Evolutionary conservation across 2,888 invertebrate genomes (phyloP), one percentile per base, ranked within the genome.

Genomic region (Ligdia adustata): DNA sequence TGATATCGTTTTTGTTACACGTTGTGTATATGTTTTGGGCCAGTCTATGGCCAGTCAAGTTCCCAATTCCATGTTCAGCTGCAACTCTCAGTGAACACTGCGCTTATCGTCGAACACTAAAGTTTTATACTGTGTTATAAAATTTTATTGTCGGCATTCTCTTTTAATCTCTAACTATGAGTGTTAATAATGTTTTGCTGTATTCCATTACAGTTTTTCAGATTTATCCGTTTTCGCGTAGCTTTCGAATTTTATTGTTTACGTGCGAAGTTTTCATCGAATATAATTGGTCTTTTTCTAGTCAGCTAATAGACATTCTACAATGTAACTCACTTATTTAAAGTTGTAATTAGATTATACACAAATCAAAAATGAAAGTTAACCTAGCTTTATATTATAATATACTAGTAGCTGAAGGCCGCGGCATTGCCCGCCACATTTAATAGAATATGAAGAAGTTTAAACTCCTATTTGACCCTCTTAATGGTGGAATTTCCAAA

Each of bases 71-170:
- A 22, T 3, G 7, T n/a, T 22, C 16, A n/a, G 6, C 6, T 7
- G 4, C 6, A 6, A 22, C 7, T 22, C n/a, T 7, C 18, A 16
- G 39, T 41, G 43, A 22, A 62, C 32, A 61, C 62, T 63, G 60
- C 59, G 66, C 70, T 69, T 80, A 80, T 79, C 72, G 78, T 73
- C 67, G 72, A 72, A 66, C 72, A 63, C 66, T 79, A 59, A 75
- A 73, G 69, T 76, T 79, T 79, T 78, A 80, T 74, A 65, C 50
- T 38, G 45, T 35, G 61, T 55, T 66, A 62, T 80, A 72, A 79
- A 79, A 76, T 76, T 75, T 79, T 77, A 79, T 72, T 68, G 60
- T 60, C 42, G 58, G 66, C 64, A 66, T 73, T 69, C 66, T 64
- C 69, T 72, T 73, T 74, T 72, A 72, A 74, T 73, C 67, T 69